phyloP scores from a whole-genome alignment of 2,797 vertebrate genomes.

The Chiroxiphia lanceolata region DNA sequence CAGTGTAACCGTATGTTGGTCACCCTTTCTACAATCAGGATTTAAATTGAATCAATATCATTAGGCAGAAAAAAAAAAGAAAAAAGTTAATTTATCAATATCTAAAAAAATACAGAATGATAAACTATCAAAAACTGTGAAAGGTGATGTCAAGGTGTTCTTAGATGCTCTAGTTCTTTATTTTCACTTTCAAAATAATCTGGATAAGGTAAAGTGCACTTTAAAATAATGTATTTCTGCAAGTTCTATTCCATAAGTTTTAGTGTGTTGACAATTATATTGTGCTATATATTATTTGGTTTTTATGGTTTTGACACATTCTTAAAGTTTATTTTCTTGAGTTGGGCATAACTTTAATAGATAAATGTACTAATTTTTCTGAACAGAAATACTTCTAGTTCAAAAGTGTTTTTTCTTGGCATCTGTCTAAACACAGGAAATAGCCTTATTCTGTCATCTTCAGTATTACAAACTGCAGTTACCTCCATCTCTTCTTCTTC shows the following conservation, averaged over 20 bases:
- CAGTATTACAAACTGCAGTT: neutral
- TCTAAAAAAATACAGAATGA: neutral
- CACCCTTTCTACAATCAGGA: neutral
- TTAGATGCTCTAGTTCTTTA: neutral
- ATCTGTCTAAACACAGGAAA: neutral
- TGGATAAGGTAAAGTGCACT: neutral
- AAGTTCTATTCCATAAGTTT: neutral
- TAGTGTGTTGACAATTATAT: neutral
- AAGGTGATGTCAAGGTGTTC: neutral
- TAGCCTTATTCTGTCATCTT: neutral
- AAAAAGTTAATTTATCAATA: neutral
- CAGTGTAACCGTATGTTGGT: neutral
- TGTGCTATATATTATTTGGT: neutral
- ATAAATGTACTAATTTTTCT: neutral
- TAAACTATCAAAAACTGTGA: neutral
- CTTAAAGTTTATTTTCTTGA: neutral
- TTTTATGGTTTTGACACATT: neutral
- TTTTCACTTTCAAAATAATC: neutral
- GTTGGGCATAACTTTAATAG: neutral
- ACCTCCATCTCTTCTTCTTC: conserved; percentile 84
- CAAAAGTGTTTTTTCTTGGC: neutral
- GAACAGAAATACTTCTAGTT: neutral
- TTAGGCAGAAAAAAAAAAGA: neutral
- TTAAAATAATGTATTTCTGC: neutral
- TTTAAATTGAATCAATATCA: neutral